Evolutionary conservation across 2,113 vertebrate genomes (phyloP), one percentile per base, ranked within the genome.

Genomic region (Gobiocypris rarus): DNA sequence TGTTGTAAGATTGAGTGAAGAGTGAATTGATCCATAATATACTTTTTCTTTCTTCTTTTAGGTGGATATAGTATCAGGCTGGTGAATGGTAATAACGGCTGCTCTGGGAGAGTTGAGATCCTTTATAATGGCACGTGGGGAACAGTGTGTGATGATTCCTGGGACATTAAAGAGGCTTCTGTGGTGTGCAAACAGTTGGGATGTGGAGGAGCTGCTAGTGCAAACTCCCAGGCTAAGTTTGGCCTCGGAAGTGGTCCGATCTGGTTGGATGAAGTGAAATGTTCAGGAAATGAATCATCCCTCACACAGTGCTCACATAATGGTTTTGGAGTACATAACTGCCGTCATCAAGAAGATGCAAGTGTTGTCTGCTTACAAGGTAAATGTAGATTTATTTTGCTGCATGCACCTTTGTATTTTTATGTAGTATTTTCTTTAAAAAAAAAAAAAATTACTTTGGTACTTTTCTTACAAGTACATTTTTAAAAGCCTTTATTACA

Each of bases 231-330:
- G 0, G 90, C 89, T 1, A 83, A 83, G 70, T 93, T 92, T 82
- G 91, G 91, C 31, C 56, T 80, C 1, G 93, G 92, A 28, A 85
- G 85, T 19, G 80, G 76, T 0, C 0, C 14, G 3, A 92, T 92
- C 76, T 91, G 87, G 90, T 10, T 93, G 89, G 92, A 92, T 45
- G 90, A 94, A 69, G 89, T 93, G 26, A 13, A 43, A 22, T 94
- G 93, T 83, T 10, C 10, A 17, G 93, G 91, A 6, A 0, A 0
- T 0, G 93, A 92, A 85, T 10, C 38, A 0, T 89, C 87, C 11
- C 58, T 93, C 71, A 0, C 84, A 0, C 75, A 89, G 14, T 93
- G 91, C 9, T 0, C 3, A 2, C 92, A 92, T 34, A 78, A 0
- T 28, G 11, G 14, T 0, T 0, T 90, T 0, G 91, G 90, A 13